These are phyloP conservation scores for Drosophila seclusa DNA, from an alignment of 2,888 invertebrate genomes.

Conservation along the genomic window DNA sequence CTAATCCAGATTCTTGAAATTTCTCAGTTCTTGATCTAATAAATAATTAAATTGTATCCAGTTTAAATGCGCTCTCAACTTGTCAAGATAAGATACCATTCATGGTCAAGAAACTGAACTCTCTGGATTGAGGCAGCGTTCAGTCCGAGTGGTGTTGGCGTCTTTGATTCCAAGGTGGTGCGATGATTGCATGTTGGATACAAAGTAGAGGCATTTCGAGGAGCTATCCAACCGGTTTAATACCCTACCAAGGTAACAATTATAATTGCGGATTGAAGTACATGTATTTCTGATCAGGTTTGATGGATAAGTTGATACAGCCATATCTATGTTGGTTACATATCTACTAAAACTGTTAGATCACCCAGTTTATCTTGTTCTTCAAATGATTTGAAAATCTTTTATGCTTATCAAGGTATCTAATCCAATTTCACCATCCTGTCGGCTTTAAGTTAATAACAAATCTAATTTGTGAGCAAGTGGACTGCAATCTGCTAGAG, in stretches of 20 bases:
- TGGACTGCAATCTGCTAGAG: not conserved
- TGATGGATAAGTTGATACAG: not conserved
- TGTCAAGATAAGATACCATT: constrained; percentile 70
- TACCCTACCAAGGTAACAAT: not conserved
- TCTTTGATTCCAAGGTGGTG: constrained; percentile 53
- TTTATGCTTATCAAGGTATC: not conserved
- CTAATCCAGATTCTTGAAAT: constrained; percentile 66
- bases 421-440: not conserved
- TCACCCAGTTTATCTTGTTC: not conserved
- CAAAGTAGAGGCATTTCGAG: constrained; percentile 31
- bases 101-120: constrained; percentile 61
- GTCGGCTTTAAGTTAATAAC: not conserved
- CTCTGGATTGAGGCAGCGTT: constrained; percentile 29
- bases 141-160: constrained; percentile 34
- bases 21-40: constrained; percentile 51
- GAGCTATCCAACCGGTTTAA: constrained; percentile 56
- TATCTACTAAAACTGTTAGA: not conserved
- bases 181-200: constrained; percentile 45
- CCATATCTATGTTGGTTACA: not conserved
- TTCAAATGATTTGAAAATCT: not conserved
- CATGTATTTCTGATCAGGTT: not conserved
- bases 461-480: not conserved
- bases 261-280: not conserved
- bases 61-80: constrained; percentile 44
- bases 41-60: constrained; percentile 62